Evolutionary conservation across 2,888 invertebrate species (phyloP).

Genomic region (Caenorhabditis sulstoni): DNA sequence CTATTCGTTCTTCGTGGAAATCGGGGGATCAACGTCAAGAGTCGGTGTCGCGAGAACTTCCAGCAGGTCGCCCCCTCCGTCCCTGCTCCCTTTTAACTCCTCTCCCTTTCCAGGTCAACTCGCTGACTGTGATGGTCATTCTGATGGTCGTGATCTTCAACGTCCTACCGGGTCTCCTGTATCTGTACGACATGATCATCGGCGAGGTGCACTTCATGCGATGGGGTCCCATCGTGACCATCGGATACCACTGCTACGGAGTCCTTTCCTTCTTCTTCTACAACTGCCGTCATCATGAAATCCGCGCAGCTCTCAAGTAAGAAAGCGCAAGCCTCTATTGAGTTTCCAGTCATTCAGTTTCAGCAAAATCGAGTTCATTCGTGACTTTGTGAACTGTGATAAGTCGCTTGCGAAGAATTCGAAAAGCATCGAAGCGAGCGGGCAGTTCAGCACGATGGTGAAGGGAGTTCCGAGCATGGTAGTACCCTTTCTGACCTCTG

Average conservation of each 20-base stretch:
- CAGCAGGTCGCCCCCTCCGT: no score
- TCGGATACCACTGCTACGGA: slow-evolving; percentile 70
- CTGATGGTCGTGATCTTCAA: slow-evolving; percentile 69
- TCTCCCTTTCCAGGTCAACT: slow-evolving; percentile 70
- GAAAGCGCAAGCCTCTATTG: not conserved
- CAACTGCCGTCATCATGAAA: slow-evolving; percentile 67
- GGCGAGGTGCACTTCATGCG: slow-evolving; percentile 69
- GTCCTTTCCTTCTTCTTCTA: slow-evolving; percentile 68
- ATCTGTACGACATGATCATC: slow-evolving; percentile 67
- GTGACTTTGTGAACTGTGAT: slow-evolving; percentile 54
- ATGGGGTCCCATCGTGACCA: slow-evolving; percentile 69
- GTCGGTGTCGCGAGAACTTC: slow-evolving; percentile 51
- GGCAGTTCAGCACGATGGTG: slow-evolving; percentile 40
- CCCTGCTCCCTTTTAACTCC: no score
- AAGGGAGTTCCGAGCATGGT: slow-evolving; percentile 46
- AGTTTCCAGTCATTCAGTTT: slow-evolving; percentile 5
- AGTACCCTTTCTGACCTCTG: not conserved
- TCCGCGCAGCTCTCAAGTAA: slow-evolving; percentile 63
- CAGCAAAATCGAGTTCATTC: slow-evolving; percentile 56
- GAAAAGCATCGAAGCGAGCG: slow-evolving; percentile 36
- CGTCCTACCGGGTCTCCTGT: slow-evolving; percentile 66
- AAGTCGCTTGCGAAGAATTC: slow-evolving; percentile 28
- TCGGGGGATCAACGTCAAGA: slow-evolving; percentile 57
- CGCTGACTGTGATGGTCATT: slow-evolving; percentile 66
- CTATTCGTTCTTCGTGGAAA: slow-evolving; percentile 60